Base-by-base conservation (phyloP, 2,888 invertebrate species). In the Muschampia staudingeri region DNA sequence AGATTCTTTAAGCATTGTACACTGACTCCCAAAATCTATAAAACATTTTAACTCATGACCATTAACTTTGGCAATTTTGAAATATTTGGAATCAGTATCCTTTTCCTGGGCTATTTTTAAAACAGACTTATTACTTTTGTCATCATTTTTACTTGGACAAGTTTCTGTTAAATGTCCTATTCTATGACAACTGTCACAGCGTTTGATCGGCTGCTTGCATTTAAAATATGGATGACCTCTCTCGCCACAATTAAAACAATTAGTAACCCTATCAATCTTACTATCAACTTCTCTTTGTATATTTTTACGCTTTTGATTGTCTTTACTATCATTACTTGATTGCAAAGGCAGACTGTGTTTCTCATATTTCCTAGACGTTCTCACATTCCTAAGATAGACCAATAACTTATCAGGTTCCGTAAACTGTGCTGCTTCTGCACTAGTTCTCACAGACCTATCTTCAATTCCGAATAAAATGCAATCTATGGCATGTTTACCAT, bases 341-440 rank as follows among this genome's bases (percentile, higher is more conserved):
- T 70, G 78, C 52, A 56, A n/a, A n/a, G 52, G 1, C 25, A 30
- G 69, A 56, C 42, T 71, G 11, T 40, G 52, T 42, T 40, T 40
- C 2, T 70, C 78, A 14, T 34, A 14, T 78, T 78, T 78, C 25
- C 19, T 56, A 14, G 44, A 42, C 1, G 52, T 52, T 61, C 80
- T 86, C 0, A 85, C 85, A 72, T 70, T 85, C 52, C 83, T 76
- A 2, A 87, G 61, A 78, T 80, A 87, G 12, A 82, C 84, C 30
- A 88, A 40, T 25, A 88, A 76, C 75, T 87, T 84, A 5, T 87
- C 87, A 12, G 85, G 81, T 30, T 85, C 84, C 30, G 77, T 82
- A 52, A 85, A 88, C 40, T 84, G 84, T 16, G 81, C 86, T 3
- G 87, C 88, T 78, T 88, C 85, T 0, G 87, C 87, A 42, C 87